A percentile compares a stretch with the other conserved stretches of the same genome.
These are phyloP conservation scores for Noctua comes DNA, from an alignment of 2,888 invertebrate genomes.

Conservation along the genomic window DNA sequence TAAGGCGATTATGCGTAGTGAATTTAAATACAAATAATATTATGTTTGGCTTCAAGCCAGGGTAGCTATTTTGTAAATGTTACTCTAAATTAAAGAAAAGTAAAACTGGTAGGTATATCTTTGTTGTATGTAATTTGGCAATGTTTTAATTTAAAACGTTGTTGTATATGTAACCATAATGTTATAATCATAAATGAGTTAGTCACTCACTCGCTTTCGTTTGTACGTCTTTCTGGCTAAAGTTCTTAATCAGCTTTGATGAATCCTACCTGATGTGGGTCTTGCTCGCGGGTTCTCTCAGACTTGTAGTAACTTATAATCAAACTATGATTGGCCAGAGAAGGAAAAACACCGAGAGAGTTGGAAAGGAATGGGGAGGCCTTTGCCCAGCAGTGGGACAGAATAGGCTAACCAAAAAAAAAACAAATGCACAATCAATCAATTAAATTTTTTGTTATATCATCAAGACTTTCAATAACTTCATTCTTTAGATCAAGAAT, in stretches of 20 bases:
- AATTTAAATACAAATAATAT: conserved; percentile 51
- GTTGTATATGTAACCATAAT: not conserved
- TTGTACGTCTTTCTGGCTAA: not conserved
- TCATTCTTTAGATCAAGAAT: conserved; percentile 11
- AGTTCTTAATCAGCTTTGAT: not conserved
- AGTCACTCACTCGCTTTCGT: not conserved
- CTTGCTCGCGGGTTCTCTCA: not conserved
- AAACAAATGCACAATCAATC: not conserved
- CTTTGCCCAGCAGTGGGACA: no score
- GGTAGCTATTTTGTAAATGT: conserved; percentile 46
- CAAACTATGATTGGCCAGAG: no score
- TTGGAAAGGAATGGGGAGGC: no score
- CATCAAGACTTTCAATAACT: not conserved
- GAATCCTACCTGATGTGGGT: not conserved
- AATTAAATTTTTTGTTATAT: no score
- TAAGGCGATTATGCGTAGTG: conserved; percentile 43
- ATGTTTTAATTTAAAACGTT: conserved; percentile 5
- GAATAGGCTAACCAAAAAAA: no score
- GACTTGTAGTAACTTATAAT: not conserved
- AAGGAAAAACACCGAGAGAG: no score
- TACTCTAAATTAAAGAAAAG: conserved; percentile 49
- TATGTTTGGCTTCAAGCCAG: conserved; percentile 48
- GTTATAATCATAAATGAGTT: not conserved
- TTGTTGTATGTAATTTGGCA: conserved; percentile 21
- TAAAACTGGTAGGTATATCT: conserved; percentile 22